phyloP scores from a whole-genome alignment of 1,140 invertebrate genomes.

The Formica selysi region DNA sequence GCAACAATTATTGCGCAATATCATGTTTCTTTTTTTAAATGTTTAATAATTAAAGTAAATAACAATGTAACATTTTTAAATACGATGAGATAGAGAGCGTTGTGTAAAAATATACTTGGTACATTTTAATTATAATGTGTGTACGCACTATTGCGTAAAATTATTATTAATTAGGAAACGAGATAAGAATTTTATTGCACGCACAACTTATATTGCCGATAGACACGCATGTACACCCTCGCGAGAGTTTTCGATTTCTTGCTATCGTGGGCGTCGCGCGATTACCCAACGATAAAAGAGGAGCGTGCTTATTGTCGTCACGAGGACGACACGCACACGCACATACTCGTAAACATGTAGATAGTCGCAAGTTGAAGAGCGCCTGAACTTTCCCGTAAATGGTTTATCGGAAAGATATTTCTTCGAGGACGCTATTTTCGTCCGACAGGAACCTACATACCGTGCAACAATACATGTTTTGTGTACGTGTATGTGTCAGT shows the following conservation, averaged over 20 bases:
- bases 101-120: background rate
- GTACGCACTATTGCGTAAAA: no score
- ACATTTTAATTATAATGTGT: background rate
- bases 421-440: conserved; percentile 84
- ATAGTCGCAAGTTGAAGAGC: background rate
- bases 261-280: conserved; percentile 24
- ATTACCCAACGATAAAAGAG: conserved; percentile 44
- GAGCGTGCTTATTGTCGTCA: background rate
- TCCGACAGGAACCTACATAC: conserved; percentile 84
- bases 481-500: conserved; percentile 16
- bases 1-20: no score
- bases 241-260: conserved; percentile 25
- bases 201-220: background rate
- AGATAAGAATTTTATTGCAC: background rate
- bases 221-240: background rate
- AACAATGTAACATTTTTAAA: background rate
- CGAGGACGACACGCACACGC: background rate
- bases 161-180: background rate
- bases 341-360: background rate
- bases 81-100: no score
- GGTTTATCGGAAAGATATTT: conserved; percentile 63
- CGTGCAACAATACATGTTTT: conserved; percentile 46
- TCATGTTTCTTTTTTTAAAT: background rate
- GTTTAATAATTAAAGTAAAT: background rate
- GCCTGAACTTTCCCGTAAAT: conserved; percentile 28